Evolutionary conservation across 2,113 vertebrate species (phyloP).

Genomic region (Henicopernis longicauda): DNA sequence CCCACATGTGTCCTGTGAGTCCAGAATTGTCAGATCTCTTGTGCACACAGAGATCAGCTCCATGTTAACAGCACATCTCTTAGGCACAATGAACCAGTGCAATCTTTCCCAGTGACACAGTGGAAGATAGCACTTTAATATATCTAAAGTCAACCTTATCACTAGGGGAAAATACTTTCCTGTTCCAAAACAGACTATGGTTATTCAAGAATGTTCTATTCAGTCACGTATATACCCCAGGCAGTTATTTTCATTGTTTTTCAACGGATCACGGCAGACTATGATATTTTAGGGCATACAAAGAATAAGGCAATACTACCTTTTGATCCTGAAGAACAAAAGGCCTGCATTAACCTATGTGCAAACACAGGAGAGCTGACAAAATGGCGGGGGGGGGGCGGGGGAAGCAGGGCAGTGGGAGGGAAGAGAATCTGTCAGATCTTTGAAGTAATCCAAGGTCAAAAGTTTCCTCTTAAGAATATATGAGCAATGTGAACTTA

Average conservation of each 20-base stretch:
- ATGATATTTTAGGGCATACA: background rate
- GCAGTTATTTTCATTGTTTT: background rate
- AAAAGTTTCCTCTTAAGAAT: slow-evolving; percentile 42
- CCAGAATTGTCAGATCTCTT: background rate
- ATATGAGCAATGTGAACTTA: slow-evolving; percentile 33
- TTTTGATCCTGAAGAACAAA: slow-evolving; percentile 46
- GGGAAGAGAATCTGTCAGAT: background rate
- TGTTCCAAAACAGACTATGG: background rate
- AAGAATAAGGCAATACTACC: background rate
- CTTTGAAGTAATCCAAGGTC: slow-evolving; percentile 53
- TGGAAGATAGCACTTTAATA: background rate
- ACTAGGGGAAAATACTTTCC: background rate
- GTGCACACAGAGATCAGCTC: background rate
- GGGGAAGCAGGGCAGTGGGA: no score
- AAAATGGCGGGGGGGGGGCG: background rate
- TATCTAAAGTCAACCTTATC: background rate
- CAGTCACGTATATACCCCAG: background rate
- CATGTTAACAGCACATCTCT: background rate
- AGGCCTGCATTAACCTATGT: slow-evolving; percentile 18
- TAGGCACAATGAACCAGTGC: background rate
- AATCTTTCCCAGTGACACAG: background rate
- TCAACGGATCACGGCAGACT: background rate
- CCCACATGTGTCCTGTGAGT: background rate
- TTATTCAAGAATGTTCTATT: background rate
- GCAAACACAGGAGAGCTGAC: background rate